phyloP scores from a whole-genome alignment of 1,140 invertebrate species.

The Papilio glaucus region DNA sequence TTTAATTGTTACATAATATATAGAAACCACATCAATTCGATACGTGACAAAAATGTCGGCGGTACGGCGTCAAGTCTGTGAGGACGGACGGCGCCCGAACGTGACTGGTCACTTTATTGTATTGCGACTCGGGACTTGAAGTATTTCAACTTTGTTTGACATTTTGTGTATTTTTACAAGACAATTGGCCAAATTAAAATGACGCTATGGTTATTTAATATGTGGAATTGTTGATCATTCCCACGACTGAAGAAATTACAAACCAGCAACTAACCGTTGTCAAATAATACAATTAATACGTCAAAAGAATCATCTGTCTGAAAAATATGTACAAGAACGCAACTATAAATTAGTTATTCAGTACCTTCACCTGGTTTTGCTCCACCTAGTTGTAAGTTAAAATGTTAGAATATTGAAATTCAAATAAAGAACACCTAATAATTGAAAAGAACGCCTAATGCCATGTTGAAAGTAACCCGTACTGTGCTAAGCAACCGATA shows the following conservation, averaged over 20 bases:
- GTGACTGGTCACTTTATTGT: constrained; percentile 25
- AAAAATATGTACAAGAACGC: too few species aligned
- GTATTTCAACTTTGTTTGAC: constrained; percentile 10
- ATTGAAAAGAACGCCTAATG: too few species aligned
- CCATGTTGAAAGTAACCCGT: too few species aligned
- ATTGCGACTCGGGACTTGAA: constrained; percentile 7
- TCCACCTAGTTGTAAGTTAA: too few species aligned
- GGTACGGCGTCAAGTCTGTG: not conserved
- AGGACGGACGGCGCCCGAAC: not conserved
- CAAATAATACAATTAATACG: not conserved
- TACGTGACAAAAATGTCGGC: constrained; percentile 7
- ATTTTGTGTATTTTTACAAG: constrained; percentile 1
- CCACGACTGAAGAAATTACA: not conserved
- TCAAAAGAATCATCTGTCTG: too few species aligned
- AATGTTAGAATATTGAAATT: too few species aligned
- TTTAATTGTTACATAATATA: not conserved
- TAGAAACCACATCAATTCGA: not conserved
- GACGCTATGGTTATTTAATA: not conserved
- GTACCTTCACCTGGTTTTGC: too few species aligned
- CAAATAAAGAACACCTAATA: too few species aligned
- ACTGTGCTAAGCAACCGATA: too few species aligned
- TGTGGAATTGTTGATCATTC: not conserved
- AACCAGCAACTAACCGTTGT: too few species aligned
- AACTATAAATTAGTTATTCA: too few species aligned
- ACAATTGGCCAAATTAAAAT: not conserved